phyloP scores from a whole-genome alignment of 2,113 vertebrate species.

The Pachyramphus minor region DNA sequence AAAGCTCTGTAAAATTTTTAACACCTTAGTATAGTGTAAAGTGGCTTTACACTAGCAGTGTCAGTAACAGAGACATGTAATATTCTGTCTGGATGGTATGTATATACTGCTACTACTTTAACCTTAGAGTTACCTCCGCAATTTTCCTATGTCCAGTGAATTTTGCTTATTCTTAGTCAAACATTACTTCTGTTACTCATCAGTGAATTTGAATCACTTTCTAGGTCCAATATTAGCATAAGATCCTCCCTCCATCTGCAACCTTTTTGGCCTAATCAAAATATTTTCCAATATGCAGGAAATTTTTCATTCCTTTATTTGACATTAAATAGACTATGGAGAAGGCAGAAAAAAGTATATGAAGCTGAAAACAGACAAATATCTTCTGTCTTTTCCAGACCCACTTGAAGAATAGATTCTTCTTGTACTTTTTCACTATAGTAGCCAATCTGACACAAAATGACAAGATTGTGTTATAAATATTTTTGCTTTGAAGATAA shows the following conservation, averaged over 20 bases:
- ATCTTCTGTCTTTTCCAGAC: background rate
- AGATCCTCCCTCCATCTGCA: background rate
- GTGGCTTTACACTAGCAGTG: background rate
- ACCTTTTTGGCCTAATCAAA: background rate
- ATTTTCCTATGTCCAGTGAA: background rate
- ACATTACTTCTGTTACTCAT: background rate
- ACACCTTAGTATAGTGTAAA: background rate
- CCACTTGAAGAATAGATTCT: background rate
- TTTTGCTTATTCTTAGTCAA: background rate
- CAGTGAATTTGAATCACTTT: background rate
- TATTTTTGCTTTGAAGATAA: background rate
- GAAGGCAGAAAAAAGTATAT: background rate
- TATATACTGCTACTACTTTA: background rate
- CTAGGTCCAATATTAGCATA: rapidly evolving
- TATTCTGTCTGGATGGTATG: background rate
- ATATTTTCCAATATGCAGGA: background rate
- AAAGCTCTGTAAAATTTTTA: background rate
- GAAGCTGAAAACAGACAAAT: background rate
- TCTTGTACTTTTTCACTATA: background rate
- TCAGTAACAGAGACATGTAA: background rate
- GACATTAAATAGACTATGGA: background rate
- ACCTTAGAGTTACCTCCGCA: no score
- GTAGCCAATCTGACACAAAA: background rate
- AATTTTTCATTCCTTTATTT: background rate
- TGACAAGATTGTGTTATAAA: background rate